Evolutionary conservation across 2,113 vertebrate genomes (phyloP).

Genomic region (Acanthisitta chloris): DNA sequence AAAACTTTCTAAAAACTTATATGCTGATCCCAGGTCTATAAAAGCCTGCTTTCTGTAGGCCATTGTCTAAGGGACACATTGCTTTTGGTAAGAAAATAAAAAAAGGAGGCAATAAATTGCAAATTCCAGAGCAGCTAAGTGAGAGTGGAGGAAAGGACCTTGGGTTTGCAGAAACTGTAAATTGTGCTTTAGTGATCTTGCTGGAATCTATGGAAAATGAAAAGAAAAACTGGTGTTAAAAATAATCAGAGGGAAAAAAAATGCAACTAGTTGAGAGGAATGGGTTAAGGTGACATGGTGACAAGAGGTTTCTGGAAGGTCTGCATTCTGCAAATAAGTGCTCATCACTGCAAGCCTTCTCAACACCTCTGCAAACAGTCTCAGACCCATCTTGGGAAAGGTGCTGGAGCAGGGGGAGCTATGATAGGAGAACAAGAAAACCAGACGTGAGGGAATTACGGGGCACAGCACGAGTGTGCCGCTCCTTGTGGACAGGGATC

Average conservation of each 20-base stretch:
- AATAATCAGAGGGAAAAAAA: slow-evolving; percentile 48
- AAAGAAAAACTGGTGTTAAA: slow-evolving; percentile 62
- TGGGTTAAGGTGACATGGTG: background rate
- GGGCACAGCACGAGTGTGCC: accelerated
- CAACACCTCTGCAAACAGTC: background rate
- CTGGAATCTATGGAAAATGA: slow-evolving; percentile 54
- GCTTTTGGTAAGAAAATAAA: slow-evolving; percentile 67
- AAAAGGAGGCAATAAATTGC: slow-evolving; percentile 70
- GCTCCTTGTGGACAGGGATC: background rate
- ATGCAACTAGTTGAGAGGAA: background rate
- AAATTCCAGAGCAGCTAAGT: slow-evolving; percentile 74
- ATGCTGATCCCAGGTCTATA: slow-evolving; percentile 46
- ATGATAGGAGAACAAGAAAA: background rate
- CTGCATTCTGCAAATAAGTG: background rate
- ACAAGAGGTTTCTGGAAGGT: background rate
- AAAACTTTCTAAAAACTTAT: slow-evolving; percentile 28
- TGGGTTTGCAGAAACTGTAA: slow-evolving; percentile 70
- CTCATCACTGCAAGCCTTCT: background rate
- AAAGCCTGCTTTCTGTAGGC: slow-evolving; percentile 63
- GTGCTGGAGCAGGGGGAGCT: background rate
- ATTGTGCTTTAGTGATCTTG: slow-evolving; percentile 70
- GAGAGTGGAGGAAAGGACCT: slow-evolving; percentile 65
- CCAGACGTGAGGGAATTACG: background rate
- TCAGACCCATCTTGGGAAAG: background rate
- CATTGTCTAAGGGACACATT: slow-evolving; percentile 50